A percentile compares a stretch with the other conserved stretches of the same genome.
Evolutionary conservation across 2,113 vertebrate genomes (phyloP).

Genomic region (Apteryx owenii): DNA sequence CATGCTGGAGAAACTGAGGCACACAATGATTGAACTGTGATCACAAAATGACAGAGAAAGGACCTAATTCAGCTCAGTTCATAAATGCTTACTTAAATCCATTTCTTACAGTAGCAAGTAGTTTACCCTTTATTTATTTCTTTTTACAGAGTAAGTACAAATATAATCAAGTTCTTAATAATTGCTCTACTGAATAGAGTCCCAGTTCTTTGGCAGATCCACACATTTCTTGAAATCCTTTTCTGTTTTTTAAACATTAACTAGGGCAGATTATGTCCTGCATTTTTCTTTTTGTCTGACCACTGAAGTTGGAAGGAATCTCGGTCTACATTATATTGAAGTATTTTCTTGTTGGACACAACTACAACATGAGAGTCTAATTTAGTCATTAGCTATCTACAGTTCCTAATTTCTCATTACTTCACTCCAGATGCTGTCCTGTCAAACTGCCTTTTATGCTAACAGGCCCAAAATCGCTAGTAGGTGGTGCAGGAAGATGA

Average conservation of each 20-base stretch:
- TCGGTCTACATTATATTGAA: not conserved
- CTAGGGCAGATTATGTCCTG: not conserved
- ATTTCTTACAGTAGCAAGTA: not conserved
- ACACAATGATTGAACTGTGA: not conserved
- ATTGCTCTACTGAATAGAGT: not conserved
- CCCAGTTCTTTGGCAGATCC: not conserved
- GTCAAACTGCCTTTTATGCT: not conserved
- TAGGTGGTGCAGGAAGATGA: not conserved
- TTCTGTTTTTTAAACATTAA: not conserved
- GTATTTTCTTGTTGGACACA: not conserved
- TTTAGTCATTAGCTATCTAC: not conserved
- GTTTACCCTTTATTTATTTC: not conserved
- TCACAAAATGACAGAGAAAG: not conserved
- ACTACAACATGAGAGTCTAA: not conserved
- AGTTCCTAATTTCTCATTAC: not conserved
- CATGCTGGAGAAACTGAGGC: constrained; percentile 20
- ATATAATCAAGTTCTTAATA: not conserved
- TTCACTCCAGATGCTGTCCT: not conserved
- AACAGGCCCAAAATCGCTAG: not conserved
- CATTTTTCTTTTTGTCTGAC: not conserved
- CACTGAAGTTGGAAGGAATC: not conserved
- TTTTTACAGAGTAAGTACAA: not conserved
- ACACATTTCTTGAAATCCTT: not conserved
- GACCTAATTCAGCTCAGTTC: not conserved
- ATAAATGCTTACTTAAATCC: not conserved